Percentiles rank a stretch among this genome's conserved stretches.
Evolutionary conservation across 2,888 invertebrate species (phyloP).

Genomic region (Eupithecia dodoneata): DNA sequence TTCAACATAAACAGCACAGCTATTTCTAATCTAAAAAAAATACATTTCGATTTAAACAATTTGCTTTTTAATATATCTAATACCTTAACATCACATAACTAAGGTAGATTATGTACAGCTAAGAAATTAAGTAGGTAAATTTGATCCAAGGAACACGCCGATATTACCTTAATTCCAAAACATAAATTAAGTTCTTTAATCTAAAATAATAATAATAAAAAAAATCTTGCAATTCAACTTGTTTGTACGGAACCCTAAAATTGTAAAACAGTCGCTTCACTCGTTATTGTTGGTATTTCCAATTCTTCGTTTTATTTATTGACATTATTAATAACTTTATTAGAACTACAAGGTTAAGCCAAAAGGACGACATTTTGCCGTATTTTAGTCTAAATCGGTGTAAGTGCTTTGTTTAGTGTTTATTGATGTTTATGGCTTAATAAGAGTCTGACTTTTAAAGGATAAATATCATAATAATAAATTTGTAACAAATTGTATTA

Average conservation of each 20-base stretch:
- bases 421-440: slow-evolving; percentile 7
- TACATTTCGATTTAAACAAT: too few relatives aligned
- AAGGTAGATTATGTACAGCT: too few relatives aligned
- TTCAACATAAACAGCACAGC: neutral
- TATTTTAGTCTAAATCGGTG: neutral
- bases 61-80: too few relatives aligned
- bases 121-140: too few relatives aligned
- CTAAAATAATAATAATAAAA: too few relatives aligned
- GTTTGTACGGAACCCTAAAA: slow-evolving; percentile 14
- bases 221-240: too few relatives aligned
- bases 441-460: neutral
- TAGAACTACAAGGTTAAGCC: neutral
- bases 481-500: too few relatives aligned
- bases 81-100: too few relatives aligned
- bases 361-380: neutral
- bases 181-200: neutral
- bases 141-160: too few relatives aligned
- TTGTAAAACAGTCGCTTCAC: neutral
- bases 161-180: too few relatives aligned
- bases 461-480: neutral
- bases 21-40: too few relatives aligned
- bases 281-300: neutral
- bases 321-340: neutral
- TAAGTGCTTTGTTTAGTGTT: neutral
- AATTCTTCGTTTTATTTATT: slow-evolving; percentile 3